Conservation (phyloP, 2,888 invertebrate genomes). For the Pristionchus exspectatus region DNA sequence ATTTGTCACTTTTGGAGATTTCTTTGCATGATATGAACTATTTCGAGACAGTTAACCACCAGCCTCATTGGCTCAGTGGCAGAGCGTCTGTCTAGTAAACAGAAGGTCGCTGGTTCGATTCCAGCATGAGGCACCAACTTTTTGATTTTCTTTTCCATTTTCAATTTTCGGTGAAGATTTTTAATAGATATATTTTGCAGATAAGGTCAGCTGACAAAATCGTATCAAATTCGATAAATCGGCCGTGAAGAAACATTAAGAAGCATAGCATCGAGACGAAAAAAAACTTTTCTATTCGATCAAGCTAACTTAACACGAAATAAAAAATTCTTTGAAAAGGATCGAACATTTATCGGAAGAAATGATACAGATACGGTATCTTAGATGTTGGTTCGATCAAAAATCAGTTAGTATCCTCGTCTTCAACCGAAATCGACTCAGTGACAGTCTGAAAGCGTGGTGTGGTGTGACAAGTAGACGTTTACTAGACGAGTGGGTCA, state of each 20-base stretch:
- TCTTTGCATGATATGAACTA: not conserved
- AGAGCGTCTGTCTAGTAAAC: conserved; percentile 79
- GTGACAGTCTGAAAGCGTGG: conserved; percentile 28
- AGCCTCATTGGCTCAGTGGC: conserved; percentile 78
- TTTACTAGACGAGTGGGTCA: not conserved
- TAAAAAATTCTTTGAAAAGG: not conserved
- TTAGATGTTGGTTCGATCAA: conserved; percentile 6
- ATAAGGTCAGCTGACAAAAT: too few species aligned
- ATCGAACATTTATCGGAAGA: conserved; percentile 48
- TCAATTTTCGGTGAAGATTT: too few species aligned
- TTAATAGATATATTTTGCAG: too few species aligned
- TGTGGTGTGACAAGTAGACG: conserved; percentile 25
- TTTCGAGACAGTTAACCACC: not conserved
- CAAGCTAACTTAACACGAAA: too few species aligned
- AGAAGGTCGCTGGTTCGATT: conserved; percentile 78
- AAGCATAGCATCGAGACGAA: too few species aligned
- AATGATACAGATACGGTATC: conserved; percentile 36
- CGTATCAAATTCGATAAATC: too few species aligned
- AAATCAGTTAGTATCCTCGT: conserved; percentile 10
- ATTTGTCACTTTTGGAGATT: not conserved
- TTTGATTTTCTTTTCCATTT: conserved; percentile 79
- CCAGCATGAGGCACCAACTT: conserved; percentile 23
- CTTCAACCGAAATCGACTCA: conserved; percentile 37
- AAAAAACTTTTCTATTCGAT: too few species aligned
- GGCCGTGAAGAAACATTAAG: too few species aligned